Percentiles rank a stretch among this genome's conserved stretches.
Conservation (phyloP, 1,140 invertebrate genomes). For the Pristionchus pacificus region DNA sequence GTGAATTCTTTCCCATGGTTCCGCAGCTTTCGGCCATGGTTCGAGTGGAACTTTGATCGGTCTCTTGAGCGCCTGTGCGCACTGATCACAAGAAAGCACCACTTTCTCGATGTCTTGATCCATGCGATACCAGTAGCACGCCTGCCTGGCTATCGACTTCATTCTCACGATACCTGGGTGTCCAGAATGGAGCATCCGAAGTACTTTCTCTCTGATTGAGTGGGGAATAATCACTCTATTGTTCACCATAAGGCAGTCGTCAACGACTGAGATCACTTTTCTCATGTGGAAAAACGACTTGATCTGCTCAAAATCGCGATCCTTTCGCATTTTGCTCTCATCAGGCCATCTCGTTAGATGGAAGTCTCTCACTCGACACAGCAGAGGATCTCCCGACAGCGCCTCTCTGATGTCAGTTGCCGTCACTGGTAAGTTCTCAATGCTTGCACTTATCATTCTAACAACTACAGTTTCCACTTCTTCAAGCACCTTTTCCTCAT, state of each 20-base stretch:
- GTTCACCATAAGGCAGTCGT: constrained; percentile 36
- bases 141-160: constrained; percentile 52
- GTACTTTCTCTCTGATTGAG: constrained; percentile 33
- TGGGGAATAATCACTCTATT: constrained; percentile 42
- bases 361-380: background rate
- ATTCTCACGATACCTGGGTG: constrained; percentile 54
- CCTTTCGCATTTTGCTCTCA: no score
- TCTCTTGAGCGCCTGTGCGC: constrained; percentile 35
- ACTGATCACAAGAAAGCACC: constrained; percentile 59
- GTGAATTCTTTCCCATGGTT: constrained; percentile 56
- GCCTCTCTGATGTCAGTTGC: constrained; percentile 1
- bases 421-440: constrained; percentile 11
- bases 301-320: constrained; percentile 3
- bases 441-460: constrained; percentile 13
- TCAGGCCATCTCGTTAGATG: no score
- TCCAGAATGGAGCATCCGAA: constrained; percentile 46
- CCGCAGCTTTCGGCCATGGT: constrained; percentile 34
- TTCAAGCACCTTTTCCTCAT: constrained; percentile 25
- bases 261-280: constrained; percentile 12
- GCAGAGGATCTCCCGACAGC: background rate
- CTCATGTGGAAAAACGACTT: constrained; percentile 6
- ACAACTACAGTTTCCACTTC: no score
- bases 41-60: constrained; percentile 34
- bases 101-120: constrained; percentile 60
- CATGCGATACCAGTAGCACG: constrained; percentile 62